Conservation (phyloP, 2,888 invertebrate species). For the Boloria euphrosyne region DNA sequence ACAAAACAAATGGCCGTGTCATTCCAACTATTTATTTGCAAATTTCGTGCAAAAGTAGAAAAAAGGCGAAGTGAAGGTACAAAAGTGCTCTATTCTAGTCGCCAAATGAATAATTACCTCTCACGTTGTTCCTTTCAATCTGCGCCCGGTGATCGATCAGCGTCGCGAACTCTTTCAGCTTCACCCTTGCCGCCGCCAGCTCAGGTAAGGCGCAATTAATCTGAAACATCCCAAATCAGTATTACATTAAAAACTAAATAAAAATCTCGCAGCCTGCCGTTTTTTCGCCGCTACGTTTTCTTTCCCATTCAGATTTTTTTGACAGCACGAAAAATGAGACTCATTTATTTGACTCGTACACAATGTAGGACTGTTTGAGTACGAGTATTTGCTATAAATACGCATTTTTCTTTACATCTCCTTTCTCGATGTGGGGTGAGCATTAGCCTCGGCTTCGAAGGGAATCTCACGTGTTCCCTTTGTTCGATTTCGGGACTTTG, state of each 20-base stretch:
- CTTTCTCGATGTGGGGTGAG: conserved; percentile 77
- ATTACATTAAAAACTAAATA: conserved; percentile 81
- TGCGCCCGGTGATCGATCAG: conserved; percentile 77
- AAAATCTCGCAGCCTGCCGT: conserved; percentile 73
- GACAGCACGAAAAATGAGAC: conserved; percentile 82
- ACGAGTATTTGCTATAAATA: conserved; percentile 84
- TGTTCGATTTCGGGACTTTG: conserved; percentile 80
- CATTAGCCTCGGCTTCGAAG: conserved; percentile 74
- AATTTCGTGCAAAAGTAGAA: conserved; percentile 78
- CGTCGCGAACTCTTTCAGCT: conserved; percentile 81
- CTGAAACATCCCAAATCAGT: conserved; percentile 82
- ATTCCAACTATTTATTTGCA: conserved; percentile 79
- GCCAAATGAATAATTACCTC: conserved; percentile 82
- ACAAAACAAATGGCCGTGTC: conserved; percentile 77
- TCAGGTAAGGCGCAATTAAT: conserved; percentile 82
- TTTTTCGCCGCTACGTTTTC: conserved; percentile 79
- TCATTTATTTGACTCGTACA: conserved; percentile 83
- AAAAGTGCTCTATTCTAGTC: conserved; percentile 82
- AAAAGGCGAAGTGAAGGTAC: conserved; percentile 80
- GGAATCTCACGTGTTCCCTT: conserved; percentile 78
- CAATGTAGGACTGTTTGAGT: conserved; percentile 83
- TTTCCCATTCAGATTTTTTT: conserved; percentile 83
- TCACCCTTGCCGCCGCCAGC: conserved; percentile 74
- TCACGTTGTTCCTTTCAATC: conserved; percentile 81
- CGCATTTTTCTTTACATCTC: conserved; percentile 82